Conservation (phyloP, 2,113 vertebrate species). For the Sigmodon hispidus region DNA sequence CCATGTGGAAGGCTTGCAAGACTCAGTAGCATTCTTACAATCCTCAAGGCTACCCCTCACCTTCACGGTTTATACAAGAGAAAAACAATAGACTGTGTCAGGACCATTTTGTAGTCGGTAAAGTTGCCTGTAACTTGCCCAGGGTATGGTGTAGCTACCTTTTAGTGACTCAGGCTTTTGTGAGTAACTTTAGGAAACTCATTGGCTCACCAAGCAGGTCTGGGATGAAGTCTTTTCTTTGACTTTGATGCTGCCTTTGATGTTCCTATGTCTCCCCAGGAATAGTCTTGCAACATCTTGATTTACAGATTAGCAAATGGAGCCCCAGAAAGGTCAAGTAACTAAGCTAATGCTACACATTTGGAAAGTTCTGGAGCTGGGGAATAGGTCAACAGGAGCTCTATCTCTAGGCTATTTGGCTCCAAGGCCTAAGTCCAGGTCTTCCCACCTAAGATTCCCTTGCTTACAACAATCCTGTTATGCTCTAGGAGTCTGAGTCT, state of each 20-base stretch:
- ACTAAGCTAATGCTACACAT: neutral
- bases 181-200: neutral
- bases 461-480: neutral
- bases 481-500: neutral
- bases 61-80: neutral
- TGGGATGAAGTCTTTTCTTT: neutral
- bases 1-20: neutral
- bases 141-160: too few relatives aligned
- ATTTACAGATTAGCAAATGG: neutral
- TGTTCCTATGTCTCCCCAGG: neutral
- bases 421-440: neutral
- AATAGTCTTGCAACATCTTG: neutral
- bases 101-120: neutral
- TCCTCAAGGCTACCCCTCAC: neutral
- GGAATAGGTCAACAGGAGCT: neutral
- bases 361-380: neutral
- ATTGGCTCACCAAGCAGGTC: neutral
- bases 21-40: neutral
- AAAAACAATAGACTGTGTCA: neutral
- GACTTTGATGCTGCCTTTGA: neutral
- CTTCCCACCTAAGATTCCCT: neutral
- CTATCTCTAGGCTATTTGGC: neutral
- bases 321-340: neutral
- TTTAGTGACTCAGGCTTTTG: neutral
- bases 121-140: neutral